A percentile compares a stretch with the other conserved stretches of the same genome.
Evolutionary conservation across 2,113 vertebrate genomes (phyloP).

Genomic region (Hypocryptadius cinnamomeus): DNA sequence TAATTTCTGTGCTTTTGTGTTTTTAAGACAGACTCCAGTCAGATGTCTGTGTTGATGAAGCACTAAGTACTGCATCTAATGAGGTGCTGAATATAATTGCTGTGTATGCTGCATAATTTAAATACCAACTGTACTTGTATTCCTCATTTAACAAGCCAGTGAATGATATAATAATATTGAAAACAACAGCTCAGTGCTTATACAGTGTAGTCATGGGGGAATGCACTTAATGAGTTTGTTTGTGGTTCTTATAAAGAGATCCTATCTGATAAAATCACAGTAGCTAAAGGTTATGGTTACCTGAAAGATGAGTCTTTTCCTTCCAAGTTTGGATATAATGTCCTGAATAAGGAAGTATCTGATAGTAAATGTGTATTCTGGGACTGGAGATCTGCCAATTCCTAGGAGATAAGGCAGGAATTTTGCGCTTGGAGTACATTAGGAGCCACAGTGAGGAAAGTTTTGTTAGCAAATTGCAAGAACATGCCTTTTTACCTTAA

Average conservation of each 20-base stretch:
- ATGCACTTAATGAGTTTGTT: neutral
- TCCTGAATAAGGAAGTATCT: neutral
- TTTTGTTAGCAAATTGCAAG: neutral
- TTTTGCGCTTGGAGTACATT: neutral
- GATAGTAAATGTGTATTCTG: neutral
- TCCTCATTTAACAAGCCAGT: neutral
- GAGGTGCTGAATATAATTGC: neutral
- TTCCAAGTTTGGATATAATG: neutral
- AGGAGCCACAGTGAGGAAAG: neutral
- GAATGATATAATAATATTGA: neutral
- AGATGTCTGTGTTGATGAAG: neutral
- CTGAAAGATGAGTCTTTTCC: neutral
- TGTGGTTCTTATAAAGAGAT: neutral
- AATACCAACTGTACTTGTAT: neutral
- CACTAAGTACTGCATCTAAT: neutral
- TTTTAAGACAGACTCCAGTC: neutral
- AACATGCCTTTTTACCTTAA: neutral
- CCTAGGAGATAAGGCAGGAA: neutral
- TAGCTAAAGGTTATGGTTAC: neutral
- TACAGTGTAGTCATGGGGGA: neutral
- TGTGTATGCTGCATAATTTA: neutral
- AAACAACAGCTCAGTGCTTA: neutral
- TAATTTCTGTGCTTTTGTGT: neutral
- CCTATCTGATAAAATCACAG: neutral
- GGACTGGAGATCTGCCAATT: neutral